A percentile compares a stretch with the other conserved stretches of the same genome.
Evolutionary conservation across 2,888 invertebrate species (phyloP).

Genomic region (Drosophila neonasuta): DNA sequence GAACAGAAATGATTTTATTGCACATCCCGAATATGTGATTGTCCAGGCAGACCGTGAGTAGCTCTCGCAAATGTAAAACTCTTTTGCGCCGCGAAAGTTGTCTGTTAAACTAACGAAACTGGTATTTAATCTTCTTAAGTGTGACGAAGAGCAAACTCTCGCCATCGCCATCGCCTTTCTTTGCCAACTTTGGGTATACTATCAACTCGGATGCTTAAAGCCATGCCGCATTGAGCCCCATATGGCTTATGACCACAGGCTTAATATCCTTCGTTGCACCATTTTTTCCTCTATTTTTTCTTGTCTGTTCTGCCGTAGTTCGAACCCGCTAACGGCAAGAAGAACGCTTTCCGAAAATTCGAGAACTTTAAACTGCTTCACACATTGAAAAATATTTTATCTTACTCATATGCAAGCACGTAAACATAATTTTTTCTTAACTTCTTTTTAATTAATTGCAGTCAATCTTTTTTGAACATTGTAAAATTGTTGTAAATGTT

Average conservation of each 20-base stretch:
- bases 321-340: not conserved
- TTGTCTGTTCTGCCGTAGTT: not conserved
- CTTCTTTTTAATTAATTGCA: too few species aligned
- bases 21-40: constrained; percentile 14
- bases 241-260: constrained; percentile 40
- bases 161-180: not conserved
- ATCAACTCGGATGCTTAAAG: constrained; percentile 32
- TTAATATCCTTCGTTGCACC: constrained; percentile 12
- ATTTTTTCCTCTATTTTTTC: not conserved
- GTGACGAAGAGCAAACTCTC: constrained; percentile 28
- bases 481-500: too few species aligned
- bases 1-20: constrained; percentile 9
- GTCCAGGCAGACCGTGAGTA: constrained; percentile 35
- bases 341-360: not conserved
- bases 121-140: constrained; percentile 72
- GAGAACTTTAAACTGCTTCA: not conserved
- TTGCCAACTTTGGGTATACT: constrained; percentile 8
- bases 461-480: too few species aligned
- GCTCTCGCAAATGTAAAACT: constrained; percentile 35
- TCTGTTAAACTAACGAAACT: constrained; percentile 34
- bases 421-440: too few species aligned
- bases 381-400: not conserved
- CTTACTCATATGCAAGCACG: too few species aligned
- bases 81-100: constrained; percentile 4
- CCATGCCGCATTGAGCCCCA: constrained; percentile 37